Evolutionary conservation across 2,797 vertebrate species (phyloP).

Genomic region (Siniperca undulata): DNA sequence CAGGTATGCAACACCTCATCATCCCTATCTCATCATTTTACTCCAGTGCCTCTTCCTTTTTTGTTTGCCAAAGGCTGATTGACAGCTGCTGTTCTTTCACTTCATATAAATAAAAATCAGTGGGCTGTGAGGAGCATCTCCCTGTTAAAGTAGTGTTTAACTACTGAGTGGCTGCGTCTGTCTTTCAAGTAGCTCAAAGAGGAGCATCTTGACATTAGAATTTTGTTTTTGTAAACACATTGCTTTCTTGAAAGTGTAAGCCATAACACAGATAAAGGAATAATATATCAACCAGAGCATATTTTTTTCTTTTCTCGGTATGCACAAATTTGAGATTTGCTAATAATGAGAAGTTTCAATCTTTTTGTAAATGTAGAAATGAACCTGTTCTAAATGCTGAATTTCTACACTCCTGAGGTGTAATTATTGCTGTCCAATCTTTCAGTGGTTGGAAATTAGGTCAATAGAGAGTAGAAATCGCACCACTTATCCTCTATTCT

Average conservation of each 20-base stretch:
- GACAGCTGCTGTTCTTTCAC: constrained; percentile 49
- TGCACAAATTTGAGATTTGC: background rate
- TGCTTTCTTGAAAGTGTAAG: constrained; percentile 23
- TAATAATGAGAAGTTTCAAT: background rate
- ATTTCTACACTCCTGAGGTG: background rate
- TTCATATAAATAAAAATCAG: constrained; percentile 44
- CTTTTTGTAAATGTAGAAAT: background rate
- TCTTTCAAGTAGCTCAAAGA: constrained; percentile 20
- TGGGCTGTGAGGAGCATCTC: constrained; percentile 31
- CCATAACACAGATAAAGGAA: constrained; percentile 5
- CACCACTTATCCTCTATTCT: background rate
- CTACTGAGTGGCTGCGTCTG: background rate
- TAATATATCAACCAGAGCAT: background rate
- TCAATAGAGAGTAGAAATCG: constrained; percentile 2
- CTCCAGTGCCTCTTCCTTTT: constrained; percentile 37
- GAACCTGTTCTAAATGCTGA: background rate
- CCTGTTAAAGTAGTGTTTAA: constrained; percentile 30
- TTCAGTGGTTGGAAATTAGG: constrained; percentile 10
- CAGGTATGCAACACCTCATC: constrained; percentile 57
- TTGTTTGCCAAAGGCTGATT: constrained; percentile 48
- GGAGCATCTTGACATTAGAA: background rate
- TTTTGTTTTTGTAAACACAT: constrained; percentile 12
- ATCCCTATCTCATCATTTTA: constrained; percentile 53
- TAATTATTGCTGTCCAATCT: constrained; percentile 1
- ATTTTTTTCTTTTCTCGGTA: background rate